Percentiles rank a stretch among this genome's conserved stretches.
Conservation (phyloP, 2,888 invertebrate species). For the Drosophila anomalata region DNA sequence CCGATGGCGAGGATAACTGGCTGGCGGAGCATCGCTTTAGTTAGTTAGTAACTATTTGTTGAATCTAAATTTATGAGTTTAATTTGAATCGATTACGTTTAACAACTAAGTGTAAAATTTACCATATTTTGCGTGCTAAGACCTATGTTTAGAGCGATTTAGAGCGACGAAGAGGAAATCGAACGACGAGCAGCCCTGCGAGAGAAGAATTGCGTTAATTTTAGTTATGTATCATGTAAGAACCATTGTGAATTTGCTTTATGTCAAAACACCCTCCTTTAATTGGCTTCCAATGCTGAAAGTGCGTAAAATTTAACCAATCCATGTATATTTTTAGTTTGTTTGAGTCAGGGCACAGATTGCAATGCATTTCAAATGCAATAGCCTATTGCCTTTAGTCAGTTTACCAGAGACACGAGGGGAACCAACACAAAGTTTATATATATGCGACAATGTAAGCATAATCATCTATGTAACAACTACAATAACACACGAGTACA, state of each 20-base stretch:
- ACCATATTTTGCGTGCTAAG: slow-evolving; percentile 27
- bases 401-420: slow-evolving; percentile 26
- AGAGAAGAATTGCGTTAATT: slow-evolving; percentile 39
- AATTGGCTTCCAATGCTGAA: slow-evolving; percentile 70
- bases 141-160: slow-evolving; percentile 25
- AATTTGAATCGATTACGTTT: slow-evolving; percentile 47
- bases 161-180: slow-evolving; percentile 4
- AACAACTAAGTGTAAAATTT: slow-evolving; percentile 17
- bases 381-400: slow-evolving; percentile 52
- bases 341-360: slow-evolving; percentile 61
- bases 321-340: slow-evolving; percentile 52
- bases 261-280: slow-evolving; percentile 56
- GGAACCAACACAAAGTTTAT: slow-evolving; percentile 8
- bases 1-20: slow-evolving; percentile 13
- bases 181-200: slow-evolving; percentile 19
- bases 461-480: slow-evolving; percentile 20
- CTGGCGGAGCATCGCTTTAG: slow-evolving; percentile 33
- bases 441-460: slow-evolving; percentile 6
- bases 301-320: slow-evolving; percentile 56
- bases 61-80: slow-evolving; percentile 68
- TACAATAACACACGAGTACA: slow-evolving; percentile 49
- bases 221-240: slow-evolving; percentile 56
- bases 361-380: slow-evolving; percentile 76
- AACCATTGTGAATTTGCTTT: slow-evolving; percentile 62
- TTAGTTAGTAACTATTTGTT: slow-evolving; percentile 66